A percentile compares a stretch with the other conserved stretches of the same genome.
These are phyloP conservation scores for Vesta saturnalis DNA, from an alignment of 2,888 invertebrate species.

Conservation along the genomic window DNA sequence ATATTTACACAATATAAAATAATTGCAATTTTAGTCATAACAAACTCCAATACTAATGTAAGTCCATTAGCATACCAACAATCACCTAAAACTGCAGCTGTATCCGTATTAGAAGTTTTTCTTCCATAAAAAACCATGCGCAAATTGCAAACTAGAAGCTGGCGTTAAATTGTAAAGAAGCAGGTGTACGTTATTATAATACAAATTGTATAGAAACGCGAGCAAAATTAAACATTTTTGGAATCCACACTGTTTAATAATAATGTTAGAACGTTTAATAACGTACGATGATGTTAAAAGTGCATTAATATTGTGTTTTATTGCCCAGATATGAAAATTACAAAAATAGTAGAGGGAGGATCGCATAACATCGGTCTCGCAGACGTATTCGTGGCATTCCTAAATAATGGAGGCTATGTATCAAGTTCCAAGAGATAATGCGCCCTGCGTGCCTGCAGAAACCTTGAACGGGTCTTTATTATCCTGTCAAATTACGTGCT, in stretches of 20 bases:
- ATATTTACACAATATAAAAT: too few species aligned
- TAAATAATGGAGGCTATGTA: conserved; percentile 56
- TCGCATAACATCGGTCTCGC: conserved; percentile 36
- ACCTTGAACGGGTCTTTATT: conserved; percentile 58
- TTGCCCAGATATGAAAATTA: conserved; percentile 33
- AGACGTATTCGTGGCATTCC: conserved; percentile 52
- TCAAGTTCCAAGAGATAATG: conserved; percentile 55
- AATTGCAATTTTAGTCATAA: too few species aligned
- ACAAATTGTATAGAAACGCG: not conserved
- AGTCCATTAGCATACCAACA: too few species aligned
- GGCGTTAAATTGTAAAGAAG: not conserved
- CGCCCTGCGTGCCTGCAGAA: conserved; percentile 55
- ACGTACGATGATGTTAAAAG: not conserved
- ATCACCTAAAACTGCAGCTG: not conserved
- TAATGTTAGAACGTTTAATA: not conserved
- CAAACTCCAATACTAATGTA: too few species aligned
- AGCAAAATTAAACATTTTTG: not conserved
- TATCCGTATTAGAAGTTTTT: too few species aligned
- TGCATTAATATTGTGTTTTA: conserved; percentile 16
- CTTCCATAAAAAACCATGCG: too few species aligned
- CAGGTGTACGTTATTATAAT: not conserved
- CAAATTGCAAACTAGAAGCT: not conserved
- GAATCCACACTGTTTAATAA: not conserved
- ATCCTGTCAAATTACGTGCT: conserved; percentile 59
- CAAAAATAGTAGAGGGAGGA: conserved; percentile 29